A percentile compares a stretch with the other conserved stretches of the same genome.
Evolutionary conservation across 2,888 invertebrate genomes (phyloP).

Genomic region (Amphimallon solstitiale): DNA sequence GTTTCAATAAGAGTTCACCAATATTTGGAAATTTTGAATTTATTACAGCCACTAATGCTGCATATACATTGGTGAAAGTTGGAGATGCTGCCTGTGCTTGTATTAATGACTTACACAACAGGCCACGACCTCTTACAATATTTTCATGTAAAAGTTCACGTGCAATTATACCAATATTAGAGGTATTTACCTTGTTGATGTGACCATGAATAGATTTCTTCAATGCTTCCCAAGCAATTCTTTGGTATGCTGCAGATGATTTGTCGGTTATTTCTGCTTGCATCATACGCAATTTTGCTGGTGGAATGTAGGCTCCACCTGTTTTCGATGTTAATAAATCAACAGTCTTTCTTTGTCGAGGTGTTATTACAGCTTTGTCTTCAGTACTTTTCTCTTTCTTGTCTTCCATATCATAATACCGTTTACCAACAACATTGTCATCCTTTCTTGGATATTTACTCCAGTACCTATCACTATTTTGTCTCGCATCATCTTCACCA

Average conservation of each 20-base stretch:
- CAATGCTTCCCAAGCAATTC: conserved; percentile 98
- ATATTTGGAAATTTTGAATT: conserved; percentile 98
- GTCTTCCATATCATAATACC: conserved; percentile 54
- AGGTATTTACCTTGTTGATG: conserved; percentile 97
- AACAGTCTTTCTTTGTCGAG: conserved; percentile 64
- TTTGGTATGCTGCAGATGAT: conserved; percentile 91
- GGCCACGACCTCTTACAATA: conserved; percentile 93
- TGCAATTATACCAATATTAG: conserved; percentile 92
- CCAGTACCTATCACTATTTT: conserved; percentile 59
- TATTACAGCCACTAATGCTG: conserved; percentile 93
- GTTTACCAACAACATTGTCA: conserved; percentile 54
- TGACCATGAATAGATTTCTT: conserved; percentile 98
- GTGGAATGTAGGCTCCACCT: conserved; percentile 98
- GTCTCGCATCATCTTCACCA: conserved; percentile 55
- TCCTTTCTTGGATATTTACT: conserved; percentile 60
- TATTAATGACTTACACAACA: conserved; percentile 91
- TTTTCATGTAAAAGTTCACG: conserved; percentile 93
- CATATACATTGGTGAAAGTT: conserved; percentile 97
- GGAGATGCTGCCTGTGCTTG: conserved; percentile 98
- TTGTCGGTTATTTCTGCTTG: conserved; percentile 97
- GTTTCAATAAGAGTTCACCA: conserved; percentile 89
- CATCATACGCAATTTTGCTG: conserved; percentile 94
- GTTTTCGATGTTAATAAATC: conserved; percentile 85
- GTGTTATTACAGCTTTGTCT: conserved; percentile 56
- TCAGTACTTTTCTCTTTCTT: conserved; percentile 42